These are phyloP conservation scores for Argopecten irradians DNA, from an alignment of 1,140 invertebrate genomes.

Conservation along the genomic window DNA sequence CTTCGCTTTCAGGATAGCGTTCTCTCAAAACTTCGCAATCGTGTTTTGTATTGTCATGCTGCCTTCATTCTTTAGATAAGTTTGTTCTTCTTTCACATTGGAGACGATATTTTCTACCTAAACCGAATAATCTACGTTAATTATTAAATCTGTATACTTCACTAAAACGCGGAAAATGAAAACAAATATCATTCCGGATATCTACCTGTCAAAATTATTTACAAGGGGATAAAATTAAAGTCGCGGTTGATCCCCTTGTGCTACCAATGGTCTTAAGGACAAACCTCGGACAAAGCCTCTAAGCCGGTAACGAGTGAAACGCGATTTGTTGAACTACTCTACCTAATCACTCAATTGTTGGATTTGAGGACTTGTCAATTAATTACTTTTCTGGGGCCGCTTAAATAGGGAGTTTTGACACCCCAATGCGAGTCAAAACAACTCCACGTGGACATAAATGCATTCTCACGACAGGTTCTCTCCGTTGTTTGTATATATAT, in stretches of 20 bases:
- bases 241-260: neutral
- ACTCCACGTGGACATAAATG: neutral
- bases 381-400: neutral
- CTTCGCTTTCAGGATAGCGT: neutral
- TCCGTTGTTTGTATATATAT: neutral
- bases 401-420: neutral
- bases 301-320: constrained; percentile 9
- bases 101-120: no score
- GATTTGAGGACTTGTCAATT: neutral
- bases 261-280: neutral
- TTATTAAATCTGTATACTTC: neutral
- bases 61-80: neutral
- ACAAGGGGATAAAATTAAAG: neutral
- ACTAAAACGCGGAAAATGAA: neutral
- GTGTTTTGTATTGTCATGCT: neutral
- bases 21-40: neutral
- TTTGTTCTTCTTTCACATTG: no score
- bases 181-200: neutral
- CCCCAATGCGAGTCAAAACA: neutral
- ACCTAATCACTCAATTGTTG: neutral
- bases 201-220: neutral
- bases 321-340: neutral
- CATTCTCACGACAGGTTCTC: neutral
- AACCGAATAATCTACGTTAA: neutral
- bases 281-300: neutral